Conservation (phyloP, 1,140 invertebrate species). For the Drosophila pachea region DNA sequence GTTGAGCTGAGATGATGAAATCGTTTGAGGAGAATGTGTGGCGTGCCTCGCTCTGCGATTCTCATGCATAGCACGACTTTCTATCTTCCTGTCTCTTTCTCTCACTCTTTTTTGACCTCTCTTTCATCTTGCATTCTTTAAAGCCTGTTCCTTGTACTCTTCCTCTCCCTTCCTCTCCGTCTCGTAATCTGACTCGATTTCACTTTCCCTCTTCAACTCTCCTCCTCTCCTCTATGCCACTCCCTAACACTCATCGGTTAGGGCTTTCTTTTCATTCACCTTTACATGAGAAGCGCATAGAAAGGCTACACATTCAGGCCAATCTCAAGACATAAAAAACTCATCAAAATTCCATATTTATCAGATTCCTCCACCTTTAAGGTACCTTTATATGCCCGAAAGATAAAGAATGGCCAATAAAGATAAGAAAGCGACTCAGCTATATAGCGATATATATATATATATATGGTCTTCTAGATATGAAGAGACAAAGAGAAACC, state of each 20-base stretch:
- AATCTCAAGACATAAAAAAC: not conserved
- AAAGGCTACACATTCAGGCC: not conserved
- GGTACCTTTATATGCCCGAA: too few relatives aligned
- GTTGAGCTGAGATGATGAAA: conserved; percentile 8
- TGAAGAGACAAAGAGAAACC: not conserved
- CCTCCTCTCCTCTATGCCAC: too few relatives aligned
- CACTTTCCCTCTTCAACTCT: not conserved
- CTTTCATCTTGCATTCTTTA: not conserved
- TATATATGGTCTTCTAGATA: too few relatives aligned
- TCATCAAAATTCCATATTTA: too few relatives aligned
- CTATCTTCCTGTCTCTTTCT: not conserved
- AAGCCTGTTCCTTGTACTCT: not conserved
- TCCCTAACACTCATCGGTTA: too few relatives aligned
- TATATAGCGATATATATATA: too few relatives aligned
- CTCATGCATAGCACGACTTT: not conserved
- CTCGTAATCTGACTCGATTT: not conserved
- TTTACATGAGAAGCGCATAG: not conserved
- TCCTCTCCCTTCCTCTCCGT: not conserved
- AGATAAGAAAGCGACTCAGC: too few relatives aligned
- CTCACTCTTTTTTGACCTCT: not conserved
- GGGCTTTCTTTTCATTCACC: not conserved
- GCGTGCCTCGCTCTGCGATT: too few relatives aligned
- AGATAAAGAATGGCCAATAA: too few relatives aligned
- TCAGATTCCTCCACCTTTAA: too few relatives aligned
- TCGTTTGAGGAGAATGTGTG: not conserved